These are phyloP conservation scores for Spondyliosoma cantharus DNA, from an alignment of 2,797 vertebrate species.

Conservation along the genomic window DNA sequence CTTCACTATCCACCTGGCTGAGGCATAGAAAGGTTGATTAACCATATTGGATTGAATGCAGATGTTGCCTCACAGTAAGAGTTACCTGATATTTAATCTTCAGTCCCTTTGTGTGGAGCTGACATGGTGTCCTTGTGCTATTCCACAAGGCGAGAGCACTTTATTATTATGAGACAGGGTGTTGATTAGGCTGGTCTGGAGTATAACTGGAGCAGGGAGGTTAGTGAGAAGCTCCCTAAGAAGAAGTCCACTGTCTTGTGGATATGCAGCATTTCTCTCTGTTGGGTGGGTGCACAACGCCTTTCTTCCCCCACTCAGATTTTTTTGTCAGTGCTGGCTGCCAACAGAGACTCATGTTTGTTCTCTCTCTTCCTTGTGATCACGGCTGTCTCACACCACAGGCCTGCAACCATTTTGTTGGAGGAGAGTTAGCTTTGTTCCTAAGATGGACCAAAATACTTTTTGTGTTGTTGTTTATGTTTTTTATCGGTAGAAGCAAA, in stretches of 20 bases:
- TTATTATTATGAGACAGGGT: conserved; percentile 38
- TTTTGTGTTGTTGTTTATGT: neutral
- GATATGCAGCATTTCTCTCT: conserved; percentile 34
- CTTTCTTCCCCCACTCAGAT: conserved; percentile 57
- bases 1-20: neutral
- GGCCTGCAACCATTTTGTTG: conserved; percentile 10
- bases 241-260: conserved; percentile 23
- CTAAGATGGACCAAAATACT: neutral
- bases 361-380: conserved; percentile 32
- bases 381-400: conserved; percentile 8
- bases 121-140: conserved; percentile 13
- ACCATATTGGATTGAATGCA: conserved; percentile 15
- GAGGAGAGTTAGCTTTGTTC: neutral
- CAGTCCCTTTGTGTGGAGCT: neutral
- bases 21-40: conserved; percentile 11
- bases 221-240: conserved; percentile 34
- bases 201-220: conserved; percentile 45
- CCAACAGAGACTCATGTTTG: conserved; percentile 39
- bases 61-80: conserved; percentile 14
- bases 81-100: conserved; percentile 25
- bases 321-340: conserved; percentile 43
- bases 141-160: conserved; percentile 15
- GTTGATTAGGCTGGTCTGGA: conserved; percentile 47
- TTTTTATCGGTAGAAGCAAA: neutral
- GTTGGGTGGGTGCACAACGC: conserved; percentile 41